Base-by-base conservation (phyloP, 2,113 vertebrate species). In the Cyprinodon tularosa region DNA sequence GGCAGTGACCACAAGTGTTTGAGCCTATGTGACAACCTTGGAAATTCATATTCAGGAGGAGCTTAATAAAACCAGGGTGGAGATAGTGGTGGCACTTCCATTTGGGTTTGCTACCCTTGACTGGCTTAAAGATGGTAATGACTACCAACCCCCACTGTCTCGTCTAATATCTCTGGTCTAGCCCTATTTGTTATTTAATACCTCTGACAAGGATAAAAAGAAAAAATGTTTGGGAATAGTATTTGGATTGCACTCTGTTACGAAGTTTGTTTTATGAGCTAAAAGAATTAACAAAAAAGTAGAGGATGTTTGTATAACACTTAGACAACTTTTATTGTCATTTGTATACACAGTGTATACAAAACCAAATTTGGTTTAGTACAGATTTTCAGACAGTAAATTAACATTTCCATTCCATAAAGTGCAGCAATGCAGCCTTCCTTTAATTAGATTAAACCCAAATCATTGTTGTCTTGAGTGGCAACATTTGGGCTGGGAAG, bases 121-220 rank as follows among this genome's bases (percentile, higher is more conserved):
- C 80, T 89, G 84, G 38, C 63, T 88, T 82, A 38, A 64, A 80
- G 81, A 91, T 87, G 80, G 74, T 87, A 90, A 90, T 90, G 80
- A 87, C 75, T 83, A 83, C 78, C 76, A 76, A 70, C 76, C 82
- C 72, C 76, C 45, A 72, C 39, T 10, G 4, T 64, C 29, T 76
- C 63, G 29, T 77, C 70, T 76, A 73, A 71, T 72, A 48, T 74
- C 42, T 72, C 53, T 42, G 68, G 57, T 76, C 59, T 64, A 57
- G 57, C 72, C 29, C 61, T 59, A 74, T 83, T 83, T 85, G 77
- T 81, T 72, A 86, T 80, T 85, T 78, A 75, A 88, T 80, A 84
- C 76, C 45, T 79, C 70, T 57, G 68, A 75, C 69, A 76, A 65
- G 60, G 63, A 68, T 37, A 22, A 22, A 14, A 14, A 42, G 17